Conservation (phyloP, 1,140 invertebrate genomes). For the Panagrolaimus sp. region DNA sequence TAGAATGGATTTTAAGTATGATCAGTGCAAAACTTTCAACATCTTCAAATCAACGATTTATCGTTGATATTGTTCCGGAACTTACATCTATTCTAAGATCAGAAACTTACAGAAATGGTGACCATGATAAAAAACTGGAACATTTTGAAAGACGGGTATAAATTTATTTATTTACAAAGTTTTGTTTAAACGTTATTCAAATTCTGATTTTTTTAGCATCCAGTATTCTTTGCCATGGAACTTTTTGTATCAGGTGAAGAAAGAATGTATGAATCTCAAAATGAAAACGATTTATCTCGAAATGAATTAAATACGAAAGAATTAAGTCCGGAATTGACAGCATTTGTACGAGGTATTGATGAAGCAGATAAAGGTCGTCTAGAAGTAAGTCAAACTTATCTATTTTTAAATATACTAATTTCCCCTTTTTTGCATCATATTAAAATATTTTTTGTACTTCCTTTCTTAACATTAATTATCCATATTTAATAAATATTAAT, state of each 20-base stretch:
- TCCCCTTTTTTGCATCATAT: background rate
- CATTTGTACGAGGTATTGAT: constrained; percentile 45
- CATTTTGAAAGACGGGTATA: constrained; percentile 48
- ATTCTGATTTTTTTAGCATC: constrained; percentile 46
- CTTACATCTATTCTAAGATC: constrained; percentile 39
- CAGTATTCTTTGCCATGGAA: constrained; percentile 47
- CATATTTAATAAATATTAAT: no score
- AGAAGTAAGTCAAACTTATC: constrained; percentile 29
- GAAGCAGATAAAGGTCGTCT: constrained; percentile 51
- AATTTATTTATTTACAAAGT: background rate
- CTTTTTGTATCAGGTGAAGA: constrained; percentile 37
- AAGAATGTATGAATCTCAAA: constrained; percentile 28
- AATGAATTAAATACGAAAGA: constrained; percentile 32
- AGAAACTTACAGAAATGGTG: constrained; percentile 30
- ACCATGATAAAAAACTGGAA: constrained; percentile 28
- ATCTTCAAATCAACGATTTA: constrained; percentile 43
- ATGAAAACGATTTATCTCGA: constrained; percentile 14
- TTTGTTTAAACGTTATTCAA: background rate
- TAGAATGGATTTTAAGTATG: constrained; percentile 49
- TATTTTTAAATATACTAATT: constrained; percentile 7
- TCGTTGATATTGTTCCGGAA: constrained; percentile 50
- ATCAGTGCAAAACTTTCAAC: constrained; percentile 48
- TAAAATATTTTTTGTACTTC: no score
- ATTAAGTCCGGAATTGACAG: constrained; percentile 36
- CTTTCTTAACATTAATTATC: no score